Evolutionary conservation across 1,140 invertebrate species (phyloP), one percentile per base, ranked within the genome.

Genomic region (Dreissena rostriformis): DNA sequence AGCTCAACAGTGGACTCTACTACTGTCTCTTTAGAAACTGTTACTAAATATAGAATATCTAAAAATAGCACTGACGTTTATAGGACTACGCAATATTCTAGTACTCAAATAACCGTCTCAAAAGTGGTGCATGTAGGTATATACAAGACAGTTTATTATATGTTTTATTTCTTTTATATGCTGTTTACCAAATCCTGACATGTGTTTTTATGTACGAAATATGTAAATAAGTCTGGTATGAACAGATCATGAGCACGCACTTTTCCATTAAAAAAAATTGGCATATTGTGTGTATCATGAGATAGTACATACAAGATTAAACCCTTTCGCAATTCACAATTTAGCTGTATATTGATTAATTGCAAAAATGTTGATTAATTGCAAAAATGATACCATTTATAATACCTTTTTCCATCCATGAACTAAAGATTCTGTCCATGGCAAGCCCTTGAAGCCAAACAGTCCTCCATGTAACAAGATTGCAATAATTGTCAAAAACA

Each of bases 91-190:
- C 66, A 70, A 71, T 70, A 70, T 70, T 28, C 14, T 61, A n/a
- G n/a, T 26, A 70, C 4, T 26, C n/a, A 26, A 77, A 55, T 17
- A 55, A 63, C 39, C 52, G 22, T 22, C 19, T 39, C 39, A 39
- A 39, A 39, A 5, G 39, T 39, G 39, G 39, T 39, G 39, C 5
- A 67, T 24, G 22, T 80, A 39, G 28, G 71, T 71, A 70, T 80
- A 55, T 71, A 80, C 51, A 70, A 80, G 52, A 80, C 77, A 70
- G 49, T 80, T 29, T 70, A 70, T 71, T 80, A 80, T 80, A 55
- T 80, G 49, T 68, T 55, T n/a, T n/a, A 70, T 52, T 80, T 80
- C 71, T 70, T 80, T 57, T 22, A 29, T 29, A 80, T 70, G 49
- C 51, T 71, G 12, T 53, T 80, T 4, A 26, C 19, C 39, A 68